Conservation (phyloP, 2,797 vertebrate genomes). For the Jordanella pulchra region DNA sequence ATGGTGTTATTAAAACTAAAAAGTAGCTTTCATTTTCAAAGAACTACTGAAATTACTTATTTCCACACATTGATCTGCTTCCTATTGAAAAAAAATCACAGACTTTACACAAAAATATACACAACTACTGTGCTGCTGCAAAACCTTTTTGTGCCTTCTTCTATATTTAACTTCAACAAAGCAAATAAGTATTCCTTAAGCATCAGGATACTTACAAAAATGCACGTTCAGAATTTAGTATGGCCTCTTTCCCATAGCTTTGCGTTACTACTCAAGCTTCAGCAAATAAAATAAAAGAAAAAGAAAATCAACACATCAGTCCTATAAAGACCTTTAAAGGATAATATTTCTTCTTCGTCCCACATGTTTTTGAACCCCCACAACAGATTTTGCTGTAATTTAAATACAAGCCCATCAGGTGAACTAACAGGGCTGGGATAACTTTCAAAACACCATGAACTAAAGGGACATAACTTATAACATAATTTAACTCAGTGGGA, state of each 20-base stretch:
- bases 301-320: background rate
- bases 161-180: background rate
- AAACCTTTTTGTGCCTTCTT: background rate
- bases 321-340: background rate
- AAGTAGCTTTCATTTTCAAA: conserved; percentile 29
- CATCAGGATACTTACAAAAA: background rate
- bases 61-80: conserved; percentile 1
- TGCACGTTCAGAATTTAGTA: background rate
- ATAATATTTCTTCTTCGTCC: background rate
- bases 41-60: background rate
- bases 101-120: background rate
- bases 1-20: conserved; percentile 33
- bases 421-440: background rate
- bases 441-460: too few species aligned
- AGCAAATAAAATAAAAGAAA: too few species aligned
- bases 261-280: background rate
- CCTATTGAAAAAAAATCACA: background rate
- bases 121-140: background rate
- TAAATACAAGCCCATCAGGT: background rate
- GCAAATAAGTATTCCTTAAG: background rate
- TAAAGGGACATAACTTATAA: background rate
- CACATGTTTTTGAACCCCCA: background rate
- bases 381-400: background rate
- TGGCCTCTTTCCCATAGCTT: too few species aligned
- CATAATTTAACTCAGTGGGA: background rate